Conservation (phyloP, 1,140 invertebrate genomes). For the Apis laboriosa region DNA sequence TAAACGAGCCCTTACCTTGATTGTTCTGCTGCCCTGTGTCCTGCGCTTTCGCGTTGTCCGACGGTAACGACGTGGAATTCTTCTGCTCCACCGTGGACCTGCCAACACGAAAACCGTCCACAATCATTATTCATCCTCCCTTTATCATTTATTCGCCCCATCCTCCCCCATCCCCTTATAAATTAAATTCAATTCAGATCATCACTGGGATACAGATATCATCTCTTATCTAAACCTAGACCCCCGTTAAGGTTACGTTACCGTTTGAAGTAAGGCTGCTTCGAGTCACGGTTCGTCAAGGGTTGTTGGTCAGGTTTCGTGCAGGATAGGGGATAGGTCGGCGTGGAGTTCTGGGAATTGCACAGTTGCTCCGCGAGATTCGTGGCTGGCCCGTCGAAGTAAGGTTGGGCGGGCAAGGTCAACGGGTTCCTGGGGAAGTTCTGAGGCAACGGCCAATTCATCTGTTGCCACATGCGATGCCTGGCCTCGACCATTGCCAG, state of each 20-base stretch:
- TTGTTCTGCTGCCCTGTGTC: slow-evolving; percentile 83
- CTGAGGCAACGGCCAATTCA: slow-evolving; percentile 76
- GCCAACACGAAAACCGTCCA: slow-evolving; percentile 62
- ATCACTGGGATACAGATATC: too few species aligned
- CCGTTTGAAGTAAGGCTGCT: slow-evolving; percentile 77
- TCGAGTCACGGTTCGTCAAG: slow-evolving; percentile 70
- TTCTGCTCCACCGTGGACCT: slow-evolving; percentile 84
- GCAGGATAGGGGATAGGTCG: slow-evolving; percentile 75
- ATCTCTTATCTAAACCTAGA: too few species aligned
- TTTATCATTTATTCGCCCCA: background rate
- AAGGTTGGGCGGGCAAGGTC: slow-evolving; percentile 71
- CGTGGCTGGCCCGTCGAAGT: slow-evolving; percentile 71
- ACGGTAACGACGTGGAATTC: slow-evolving; percentile 81
- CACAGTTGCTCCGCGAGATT: slow-evolving; percentile 75
- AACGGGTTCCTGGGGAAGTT: slow-evolving; percentile 74
- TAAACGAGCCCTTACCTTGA: slow-evolving; percentile 77
- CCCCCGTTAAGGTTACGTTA: slow-evolving; percentile 51
- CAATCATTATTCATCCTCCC: background rate
- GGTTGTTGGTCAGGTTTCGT: slow-evolving; percentile 77
- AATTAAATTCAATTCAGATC: too few species aligned
- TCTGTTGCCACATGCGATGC: slow-evolving; percentile 80
- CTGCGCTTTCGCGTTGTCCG: slow-evolving; percentile 84
- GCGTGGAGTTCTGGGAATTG: slow-evolving; percentile 71
- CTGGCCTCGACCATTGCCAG: slow-evolving; percentile 79
- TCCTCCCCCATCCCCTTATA: too few species aligned